Evolutionary conservation across 2,888 invertebrate genomes (phyloP).

Genomic region (Ophonus ardosiacus): DNA sequence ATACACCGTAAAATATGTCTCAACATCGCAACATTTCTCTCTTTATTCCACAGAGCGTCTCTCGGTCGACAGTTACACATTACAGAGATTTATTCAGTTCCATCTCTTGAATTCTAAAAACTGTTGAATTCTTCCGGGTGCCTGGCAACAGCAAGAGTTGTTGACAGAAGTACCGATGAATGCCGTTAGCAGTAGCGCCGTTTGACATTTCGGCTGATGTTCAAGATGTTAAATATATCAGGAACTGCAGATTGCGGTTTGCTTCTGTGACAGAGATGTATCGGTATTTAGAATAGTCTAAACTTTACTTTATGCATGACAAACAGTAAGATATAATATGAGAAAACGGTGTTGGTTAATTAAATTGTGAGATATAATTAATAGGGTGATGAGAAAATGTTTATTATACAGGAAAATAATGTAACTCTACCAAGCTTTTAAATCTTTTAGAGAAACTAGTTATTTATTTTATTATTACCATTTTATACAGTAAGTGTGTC

Average conservation of each 20-base stretch:
- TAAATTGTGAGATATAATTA: constrained; percentile 18
- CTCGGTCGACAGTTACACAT: constrained; percentile 21
- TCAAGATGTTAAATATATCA: constrained; percentile 6
- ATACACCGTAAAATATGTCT: constrained; percentile 4
- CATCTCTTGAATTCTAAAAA: constrained; percentile 45
- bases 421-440: not conserved
- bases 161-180: constrained; percentile 4
- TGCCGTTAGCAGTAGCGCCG: constrained; percentile 40
- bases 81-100: constrained; percentile 46
- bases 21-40: not conserved
- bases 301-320: constrained; percentile 22
- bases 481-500: not conserved
- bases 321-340: constrained; percentile 22
- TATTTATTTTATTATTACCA: not conserved
- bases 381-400: constrained; percentile 25
- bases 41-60: not conserved
- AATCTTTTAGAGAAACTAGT: not conserved
- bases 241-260: not conserved
- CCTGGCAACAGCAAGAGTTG: not conserved
- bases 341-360: constrained; percentile 30
- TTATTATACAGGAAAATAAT: constrained; percentile 31
- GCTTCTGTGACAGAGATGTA: constrained; percentile 24
- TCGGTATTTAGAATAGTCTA: not conserved
- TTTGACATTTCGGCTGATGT: constrained; percentile 28
- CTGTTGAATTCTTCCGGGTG: constrained; percentile 32